Evolutionary conservation across 1,140 invertebrate species (phyloP), one percentile per base, ranked within the genome.

Genomic region (Spodoptera litura): DNA sequence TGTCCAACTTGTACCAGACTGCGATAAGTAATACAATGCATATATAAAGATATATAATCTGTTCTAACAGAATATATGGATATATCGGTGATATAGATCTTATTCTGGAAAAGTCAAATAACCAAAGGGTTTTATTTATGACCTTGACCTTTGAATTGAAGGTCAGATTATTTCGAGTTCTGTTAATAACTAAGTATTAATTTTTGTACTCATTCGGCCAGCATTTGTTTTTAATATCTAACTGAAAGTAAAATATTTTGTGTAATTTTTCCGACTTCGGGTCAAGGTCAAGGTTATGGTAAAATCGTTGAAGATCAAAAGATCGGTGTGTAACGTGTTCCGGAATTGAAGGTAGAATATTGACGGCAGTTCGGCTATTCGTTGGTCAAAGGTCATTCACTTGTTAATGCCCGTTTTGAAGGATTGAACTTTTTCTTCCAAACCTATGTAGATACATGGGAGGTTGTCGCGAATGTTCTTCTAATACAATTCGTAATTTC

Each of bases 1-100:
- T 80, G 89, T 91, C 0, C 93, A 93, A 27, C 82, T 95, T 6
- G 93, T 94, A 2, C 91, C 87, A 61, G 88, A 94, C 59, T 91
- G 82, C 71, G 91, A 94, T 74, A 94, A 95, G 87, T 94, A 93
- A 89, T 38, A 51, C 56, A 10, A 66, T 10, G 38, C 38, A 44
- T 44, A 44, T 44, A 9, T 9, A 44, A 20, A 20, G 38, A 49
- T 15, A 66, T 66, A 66, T 66, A 15, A 49, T 66, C 38, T 66
- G 62, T 66, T 49, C 38, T 11, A 38, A 49, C 62, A 66, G 62
- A 66, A 4, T 66, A 13, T 49, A 49, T 20, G 62, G 55, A 56
- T 56, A 15, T n/a, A 55, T 4, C 53, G 53, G 35, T 64, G 31
- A 20, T 44, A 66, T 44, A 49, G 35, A 66, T 10, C 4, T 11